phyloP scores from a whole-genome alignment of 2,113 vertebrate genomes.

The Aphyosemion australe region DNA sequence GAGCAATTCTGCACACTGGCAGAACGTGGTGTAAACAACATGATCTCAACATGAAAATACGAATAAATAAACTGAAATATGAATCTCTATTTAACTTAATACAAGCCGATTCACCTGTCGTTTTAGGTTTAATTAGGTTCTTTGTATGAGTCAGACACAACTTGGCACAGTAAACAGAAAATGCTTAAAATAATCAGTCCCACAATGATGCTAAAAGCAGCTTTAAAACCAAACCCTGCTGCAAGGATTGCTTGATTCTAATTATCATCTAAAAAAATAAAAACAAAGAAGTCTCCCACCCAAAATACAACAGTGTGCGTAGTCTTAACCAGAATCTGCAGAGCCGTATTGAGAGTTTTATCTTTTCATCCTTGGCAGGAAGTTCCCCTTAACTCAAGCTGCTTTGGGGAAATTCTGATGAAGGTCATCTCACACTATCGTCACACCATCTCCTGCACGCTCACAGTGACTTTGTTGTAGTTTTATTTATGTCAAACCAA shows the following conservation, averaged over 20 bases:
- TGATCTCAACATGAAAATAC: background rate
- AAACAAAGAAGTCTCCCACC: too few relatives aligned
- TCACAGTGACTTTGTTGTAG: background rate
- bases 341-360: background rate
- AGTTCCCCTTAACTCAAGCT: background rate
- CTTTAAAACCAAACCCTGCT: too few relatives aligned
- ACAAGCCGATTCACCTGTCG: too few relatives aligned
- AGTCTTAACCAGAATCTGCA: background rate
- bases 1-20: conserved; percentile 12
- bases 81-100: too few relatives aligned
- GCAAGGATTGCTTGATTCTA: too few relatives aligned
- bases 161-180: too few relatives aligned
- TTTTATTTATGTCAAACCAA: background rate
- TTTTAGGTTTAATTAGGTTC: too few relatives aligned
- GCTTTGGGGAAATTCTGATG: background rate
- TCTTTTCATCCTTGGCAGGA: conserved; percentile 2
- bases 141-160: too few relatives aligned
- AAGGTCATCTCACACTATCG: background rate
- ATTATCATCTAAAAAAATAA: too few relatives aligned
- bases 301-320: too few relatives aligned
- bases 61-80: background rate
- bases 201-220: too few relatives aligned
- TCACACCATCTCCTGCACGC: background rate
- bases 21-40: background rate
- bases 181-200: too few relatives aligned